Evolutionary conservation across 1,140 invertebrate genomes (phyloP).

Genomic region (Leptinotarsa undecemlineata): DNA sequence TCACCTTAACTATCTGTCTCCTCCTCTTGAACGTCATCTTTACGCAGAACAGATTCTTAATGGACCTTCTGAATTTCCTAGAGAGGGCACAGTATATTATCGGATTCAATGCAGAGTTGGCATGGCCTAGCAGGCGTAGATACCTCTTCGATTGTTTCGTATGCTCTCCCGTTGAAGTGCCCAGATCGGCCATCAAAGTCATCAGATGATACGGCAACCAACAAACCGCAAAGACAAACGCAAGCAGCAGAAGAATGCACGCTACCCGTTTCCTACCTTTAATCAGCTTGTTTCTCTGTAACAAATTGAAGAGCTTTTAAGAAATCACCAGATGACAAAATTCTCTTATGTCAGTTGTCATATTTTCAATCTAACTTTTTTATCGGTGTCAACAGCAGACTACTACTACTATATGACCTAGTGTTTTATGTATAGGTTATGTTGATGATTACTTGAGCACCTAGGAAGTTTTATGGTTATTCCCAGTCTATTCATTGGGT

Average conservation of each 20-base stretch:
- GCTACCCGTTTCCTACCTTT: slow-evolving; percentile 72
- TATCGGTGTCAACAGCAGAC: no score
- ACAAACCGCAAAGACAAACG: slow-evolving; percentile 74
- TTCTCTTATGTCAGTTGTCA: no score
- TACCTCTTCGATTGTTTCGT: slow-evolving; percentile 52
- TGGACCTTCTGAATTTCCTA: slow-evolving; percentile 78
- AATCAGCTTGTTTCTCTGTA: slow-evolving; percentile 66
- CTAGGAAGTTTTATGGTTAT: no score
- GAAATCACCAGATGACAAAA: background rate
- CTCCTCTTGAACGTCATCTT: slow-evolving; percentile 40
- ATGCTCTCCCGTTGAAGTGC: slow-evolving; percentile 48
- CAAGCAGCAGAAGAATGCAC: slow-evolving; percentile 73
- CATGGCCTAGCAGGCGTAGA: slow-evolving; percentile 66
- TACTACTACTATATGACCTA: no score
- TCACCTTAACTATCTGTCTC: slow-evolving; percentile 25
- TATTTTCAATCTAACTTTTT: no score
- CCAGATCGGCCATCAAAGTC: slow-evolving; percentile 63
- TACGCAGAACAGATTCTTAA: slow-evolving; percentile 61
- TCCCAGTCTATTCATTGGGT: no score
- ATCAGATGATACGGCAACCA: slow-evolving; percentile 80
- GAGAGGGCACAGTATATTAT: slow-evolving; percentile 89
- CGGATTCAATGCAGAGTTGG: slow-evolving; percentile 85
- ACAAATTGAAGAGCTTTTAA: slow-evolving; percentile 36
- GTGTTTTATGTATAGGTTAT: no score
- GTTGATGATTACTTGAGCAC: no score